Evolutionary conservation across 2,797 vertebrate genomes (phyloP).

Genomic region (Pangasius larnaudii): DNA sequence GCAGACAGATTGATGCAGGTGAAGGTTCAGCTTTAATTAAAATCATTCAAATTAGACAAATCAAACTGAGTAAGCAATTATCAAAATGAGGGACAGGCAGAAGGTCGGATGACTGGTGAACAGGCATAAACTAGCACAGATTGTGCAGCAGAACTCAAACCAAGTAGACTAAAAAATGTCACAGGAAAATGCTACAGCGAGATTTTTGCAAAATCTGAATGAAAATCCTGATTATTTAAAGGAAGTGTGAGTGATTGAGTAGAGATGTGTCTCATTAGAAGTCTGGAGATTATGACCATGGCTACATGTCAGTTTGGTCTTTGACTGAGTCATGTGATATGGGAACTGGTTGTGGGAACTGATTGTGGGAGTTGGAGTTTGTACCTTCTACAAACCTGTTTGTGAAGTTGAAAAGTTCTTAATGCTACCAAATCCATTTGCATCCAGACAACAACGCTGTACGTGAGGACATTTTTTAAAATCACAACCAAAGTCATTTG

Average conservation of each 20-base stretch:
- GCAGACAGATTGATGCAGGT: background rate
- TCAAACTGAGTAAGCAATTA: background rate
- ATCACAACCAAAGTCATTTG: background rate
- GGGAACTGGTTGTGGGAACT: background rate
- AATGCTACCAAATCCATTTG: background rate
- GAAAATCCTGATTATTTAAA: background rate
- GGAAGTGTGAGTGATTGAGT: background rate
- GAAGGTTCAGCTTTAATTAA: background rate
- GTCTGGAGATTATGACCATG: background rate
- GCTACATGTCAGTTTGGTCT: background rate
- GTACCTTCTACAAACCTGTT: background rate
- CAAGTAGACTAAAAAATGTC: background rate
- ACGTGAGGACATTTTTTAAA: background rate
- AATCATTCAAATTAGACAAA: background rate
- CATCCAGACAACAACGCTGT: background rate
- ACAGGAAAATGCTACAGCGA: background rate
- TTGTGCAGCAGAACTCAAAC: background rate
- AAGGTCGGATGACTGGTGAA: background rate
- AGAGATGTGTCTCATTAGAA: background rate
- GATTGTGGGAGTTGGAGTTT: background rate
- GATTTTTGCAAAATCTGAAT: background rate
- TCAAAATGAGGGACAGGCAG: background rate
- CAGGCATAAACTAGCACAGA: background rate
- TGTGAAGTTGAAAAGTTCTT: background rate
- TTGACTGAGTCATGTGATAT: background rate